A percentile compares a stretch with the other conserved stretches of the same genome.
These are phyloP conservation scores for Thunnus maccoyii DNA, from an alignment of 2,113 vertebrate genomes.

Conservation along the genomic window DNA sequence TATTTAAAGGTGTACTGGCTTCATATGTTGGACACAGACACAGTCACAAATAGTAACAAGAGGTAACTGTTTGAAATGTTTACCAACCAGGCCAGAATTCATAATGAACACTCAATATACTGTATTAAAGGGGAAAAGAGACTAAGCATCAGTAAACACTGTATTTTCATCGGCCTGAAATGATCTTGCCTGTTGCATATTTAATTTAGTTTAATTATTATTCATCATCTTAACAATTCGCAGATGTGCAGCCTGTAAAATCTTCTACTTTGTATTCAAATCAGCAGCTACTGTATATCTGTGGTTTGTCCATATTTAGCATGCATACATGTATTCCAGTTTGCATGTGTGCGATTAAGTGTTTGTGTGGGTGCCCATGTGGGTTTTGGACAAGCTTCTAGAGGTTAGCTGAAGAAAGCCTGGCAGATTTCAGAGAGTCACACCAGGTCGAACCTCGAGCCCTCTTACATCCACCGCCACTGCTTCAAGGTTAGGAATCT, in stretches of 20 bases:
- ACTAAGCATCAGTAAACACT: too few species aligned
- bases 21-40: too few species aligned
- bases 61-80: not conserved
- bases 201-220: not conserved
- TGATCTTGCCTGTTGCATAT: slow-evolving; percentile 4
- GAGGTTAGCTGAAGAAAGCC: slow-evolving; percentile 55
- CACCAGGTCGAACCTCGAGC: slow-evolving; percentile 54
- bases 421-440: slow-evolving; percentile 58
- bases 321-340: not conserved
- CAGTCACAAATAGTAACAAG: too few species aligned
- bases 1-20: not conserved
- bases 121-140: not conserved
- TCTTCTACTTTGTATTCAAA: not conserved
- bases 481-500: slow-evolving; percentile 61
- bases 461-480: slow-evolving; percentile 58
- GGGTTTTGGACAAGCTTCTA: slow-evolving; percentile 50
- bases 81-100: not conserved
- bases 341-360: slow-evolving; percentile 31
- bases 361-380: slow-evolving; percentile 45
- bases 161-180: not conserved
- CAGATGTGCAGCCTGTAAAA: not conserved
- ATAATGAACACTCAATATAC: not conserved
- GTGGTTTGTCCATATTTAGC: slow-evolving; percentile 2
- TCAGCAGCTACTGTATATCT: slow-evolving; percentile 5
- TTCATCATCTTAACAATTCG: not conserved